These are phyloP conservation scores for Cynocephalus volans DNA, from an alignment of 2,113 vertebrate genomes.

Conservation along the genomic window DNA sequence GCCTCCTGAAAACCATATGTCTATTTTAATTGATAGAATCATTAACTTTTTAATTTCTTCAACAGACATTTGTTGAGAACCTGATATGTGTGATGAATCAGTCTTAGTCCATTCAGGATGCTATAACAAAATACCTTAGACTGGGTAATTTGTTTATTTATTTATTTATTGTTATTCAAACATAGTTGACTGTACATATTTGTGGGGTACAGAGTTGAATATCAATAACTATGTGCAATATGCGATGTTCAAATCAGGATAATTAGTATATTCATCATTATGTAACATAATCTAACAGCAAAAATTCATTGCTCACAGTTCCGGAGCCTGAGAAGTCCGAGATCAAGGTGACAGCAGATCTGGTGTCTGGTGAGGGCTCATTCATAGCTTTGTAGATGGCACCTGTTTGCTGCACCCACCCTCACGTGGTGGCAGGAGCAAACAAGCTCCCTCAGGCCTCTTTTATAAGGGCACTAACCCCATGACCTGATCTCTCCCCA, in stretches of 20 bases:
- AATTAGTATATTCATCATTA: no score
- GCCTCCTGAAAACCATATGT: background rate
- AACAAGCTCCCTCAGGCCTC: background rate
- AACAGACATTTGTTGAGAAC: background rate
- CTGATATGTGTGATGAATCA: background rate
- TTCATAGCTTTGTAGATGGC: background rate
- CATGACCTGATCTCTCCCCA: background rate
- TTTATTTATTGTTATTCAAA: no score
- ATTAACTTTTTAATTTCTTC: slow-evolving; percentile 1
- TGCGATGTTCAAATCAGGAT: no score
- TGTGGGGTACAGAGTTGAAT: no score
- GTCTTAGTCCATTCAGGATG: background rate
- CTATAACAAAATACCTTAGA: background rate
- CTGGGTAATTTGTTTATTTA: background rate
- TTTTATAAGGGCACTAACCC: background rate
- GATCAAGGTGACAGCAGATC: background rate
- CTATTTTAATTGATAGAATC: slow-evolving; percentile 11
- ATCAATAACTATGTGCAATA: no score
- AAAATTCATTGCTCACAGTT: background rate
- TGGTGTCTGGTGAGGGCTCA: background rate
- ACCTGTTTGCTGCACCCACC: background rate
- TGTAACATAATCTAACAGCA: background rate
- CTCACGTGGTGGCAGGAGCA: background rate
- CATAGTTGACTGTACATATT: no score
- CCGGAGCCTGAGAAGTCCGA: background rate